Percentiles rank a stretch among this genome's conserved stretches.
These are phyloP conservation scores for Lordiphosa collinella DNA, from an alignment of 1,140 invertebrate species.

Conservation along the genomic window DNA sequence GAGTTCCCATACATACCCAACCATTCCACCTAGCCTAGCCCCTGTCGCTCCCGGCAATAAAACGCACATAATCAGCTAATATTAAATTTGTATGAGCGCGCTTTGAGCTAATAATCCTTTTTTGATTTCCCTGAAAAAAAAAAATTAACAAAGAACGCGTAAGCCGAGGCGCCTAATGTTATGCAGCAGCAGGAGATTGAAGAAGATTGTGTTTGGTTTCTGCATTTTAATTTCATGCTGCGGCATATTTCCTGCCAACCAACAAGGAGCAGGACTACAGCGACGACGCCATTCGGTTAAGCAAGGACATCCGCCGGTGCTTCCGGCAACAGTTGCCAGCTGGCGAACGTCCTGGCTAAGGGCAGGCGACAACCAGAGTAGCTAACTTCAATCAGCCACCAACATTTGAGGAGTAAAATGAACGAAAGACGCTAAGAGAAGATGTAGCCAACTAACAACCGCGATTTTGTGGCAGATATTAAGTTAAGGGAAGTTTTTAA, in stretches of 20 bases:
- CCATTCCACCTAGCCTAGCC: not conserved
- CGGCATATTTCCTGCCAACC: conserved; percentile 48
- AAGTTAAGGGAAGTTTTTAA: no score
- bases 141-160: conserved; percentile 41
- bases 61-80: conserved; percentile 70
- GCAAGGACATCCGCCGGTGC: conserved; percentile 62
- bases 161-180: conserved; percentile 24
- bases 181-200: conserved; percentile 18
- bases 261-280: conserved; percentile 16
- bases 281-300: conserved; percentile 66
- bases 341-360: conserved; percentile 41
- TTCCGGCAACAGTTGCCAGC: conserved; percentile 74
- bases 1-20: conserved; percentile 52
- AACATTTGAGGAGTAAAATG: no score
- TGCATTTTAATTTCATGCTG: conserved; percentile 66
- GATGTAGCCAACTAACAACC: no score
- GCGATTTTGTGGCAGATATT: no score
- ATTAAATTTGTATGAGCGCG: conserved; percentile 60
- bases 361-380: conserved; percentile 24
- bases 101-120: conserved; percentile 73
- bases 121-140: conserved; percentile 49
- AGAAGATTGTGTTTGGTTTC: conserved; percentile 8
- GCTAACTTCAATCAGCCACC: conserved; percentile 2
- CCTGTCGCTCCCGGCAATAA: conserved; percentile 29
- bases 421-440: no score